Conservation (phyloP, 2,113 vertebrate species). For the Gambusia holbrooki region DNA sequence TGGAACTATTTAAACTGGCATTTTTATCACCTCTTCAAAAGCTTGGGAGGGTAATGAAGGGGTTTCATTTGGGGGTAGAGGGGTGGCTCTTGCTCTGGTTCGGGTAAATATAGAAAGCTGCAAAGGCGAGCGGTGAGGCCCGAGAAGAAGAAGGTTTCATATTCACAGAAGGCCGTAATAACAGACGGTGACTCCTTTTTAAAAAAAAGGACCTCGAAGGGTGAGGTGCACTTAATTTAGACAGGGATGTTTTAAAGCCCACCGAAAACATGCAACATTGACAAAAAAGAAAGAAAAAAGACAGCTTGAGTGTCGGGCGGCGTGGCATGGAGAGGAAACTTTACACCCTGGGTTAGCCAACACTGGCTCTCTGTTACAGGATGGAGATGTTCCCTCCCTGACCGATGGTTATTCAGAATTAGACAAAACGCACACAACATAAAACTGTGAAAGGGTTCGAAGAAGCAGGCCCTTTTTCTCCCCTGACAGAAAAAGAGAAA, state of each 20-base stretch:
- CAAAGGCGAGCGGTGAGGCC: constrained; percentile 39
- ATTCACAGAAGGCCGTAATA: constrained; percentile 60
- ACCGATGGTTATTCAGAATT: constrained; percentile 6
- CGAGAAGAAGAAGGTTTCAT: constrained; percentile 52
- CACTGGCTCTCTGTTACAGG: constrained; percentile 26
- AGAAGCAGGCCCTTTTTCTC: not conserved
- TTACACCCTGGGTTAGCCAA: constrained; percentile 26
- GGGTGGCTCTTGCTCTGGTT: not conserved
- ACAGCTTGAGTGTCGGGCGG: not conserved
- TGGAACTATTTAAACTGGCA: constrained; percentile 59
- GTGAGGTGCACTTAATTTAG: constrained; percentile 70
- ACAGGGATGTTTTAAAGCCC: constrained; percentile 59
- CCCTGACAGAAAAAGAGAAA: not conserved
- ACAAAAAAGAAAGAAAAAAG: constrained; percentile 20
- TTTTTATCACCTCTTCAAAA: constrained; percentile 70
- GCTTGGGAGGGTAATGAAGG: constrained; percentile 52
- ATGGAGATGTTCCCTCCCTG: constrained; percentile 1
- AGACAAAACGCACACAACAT: not conserved
- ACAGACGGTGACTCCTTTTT: constrained; percentile 48
- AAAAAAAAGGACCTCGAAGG: constrained; percentile 49
- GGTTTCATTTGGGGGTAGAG: constrained; percentile 18
- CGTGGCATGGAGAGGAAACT: constrained; percentile 17
- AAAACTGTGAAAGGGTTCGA: not conserved
- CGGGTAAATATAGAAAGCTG: constrained; percentile 67
- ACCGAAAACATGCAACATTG: constrained; percentile 46